phyloP scores from a whole-genome alignment of 2,797 vertebrate species.

The Percopsis omiscomaycus region DNA sequence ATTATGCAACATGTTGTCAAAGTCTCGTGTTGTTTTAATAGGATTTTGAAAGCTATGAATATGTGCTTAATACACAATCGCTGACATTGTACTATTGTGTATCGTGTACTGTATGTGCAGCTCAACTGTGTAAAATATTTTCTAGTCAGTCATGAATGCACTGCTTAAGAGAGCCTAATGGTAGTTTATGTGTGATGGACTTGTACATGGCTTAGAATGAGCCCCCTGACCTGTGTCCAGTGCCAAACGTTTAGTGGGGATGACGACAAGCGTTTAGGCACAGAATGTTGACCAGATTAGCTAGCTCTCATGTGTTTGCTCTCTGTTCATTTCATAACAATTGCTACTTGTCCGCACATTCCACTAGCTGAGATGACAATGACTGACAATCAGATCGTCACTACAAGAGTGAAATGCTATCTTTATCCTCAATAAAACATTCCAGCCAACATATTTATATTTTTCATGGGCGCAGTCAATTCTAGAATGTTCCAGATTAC shows the following conservation, averaged over 20 bases:
- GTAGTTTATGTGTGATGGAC: conserved; percentile 1
- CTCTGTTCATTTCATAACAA: not conserved
- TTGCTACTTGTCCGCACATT: not conserved
- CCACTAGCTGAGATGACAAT: not conserved
- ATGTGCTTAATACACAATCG: no score
- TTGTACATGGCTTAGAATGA: conserved; percentile 22
- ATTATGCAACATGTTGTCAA: no score
- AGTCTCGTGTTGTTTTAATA: no score
- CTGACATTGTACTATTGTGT: no score
- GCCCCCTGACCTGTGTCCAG: conserved; percentile 23
- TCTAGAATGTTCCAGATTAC: no score
- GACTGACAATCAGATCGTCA: not conserved
- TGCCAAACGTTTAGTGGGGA: not conserved
- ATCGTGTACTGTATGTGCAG: no score
- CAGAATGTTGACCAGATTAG: not conserved
- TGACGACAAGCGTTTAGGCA: not conserved
- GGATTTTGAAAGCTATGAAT: no score
- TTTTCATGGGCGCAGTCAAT: no score
- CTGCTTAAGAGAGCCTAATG: not conserved
- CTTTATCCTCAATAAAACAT: not conserved
- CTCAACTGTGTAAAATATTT: no score
- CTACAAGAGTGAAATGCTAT: not conserved
- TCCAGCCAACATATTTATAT: no score
- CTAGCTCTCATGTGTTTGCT: not conserved
- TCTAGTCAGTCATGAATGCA: no score